A percentile compares a stretch with the other conserved stretches of the same genome.
phyloP scores from a whole-genome alignment of 2,113 vertebrate genomes.

The Macroglossus sobrinus region DNA sequence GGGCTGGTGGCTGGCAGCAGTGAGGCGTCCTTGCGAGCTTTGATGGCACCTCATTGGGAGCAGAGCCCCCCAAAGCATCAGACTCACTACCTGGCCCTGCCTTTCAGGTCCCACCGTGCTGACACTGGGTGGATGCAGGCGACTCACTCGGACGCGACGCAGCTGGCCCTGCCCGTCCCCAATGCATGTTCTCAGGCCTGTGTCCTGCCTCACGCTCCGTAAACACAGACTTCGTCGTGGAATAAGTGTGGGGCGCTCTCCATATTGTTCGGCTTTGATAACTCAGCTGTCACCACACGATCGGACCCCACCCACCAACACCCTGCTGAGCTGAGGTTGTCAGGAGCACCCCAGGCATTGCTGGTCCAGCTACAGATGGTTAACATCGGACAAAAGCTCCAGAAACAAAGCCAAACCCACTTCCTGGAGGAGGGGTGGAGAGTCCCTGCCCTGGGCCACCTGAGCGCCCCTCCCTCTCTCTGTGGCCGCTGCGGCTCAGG shows the following conservation, averaged over 20 bases:
- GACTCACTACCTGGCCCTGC: fast-evolving
- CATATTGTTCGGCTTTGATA: background rate
- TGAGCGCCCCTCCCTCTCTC: background rate
- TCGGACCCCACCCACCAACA: fast-evolving
- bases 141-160: background rate
- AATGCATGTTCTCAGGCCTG: fast-evolving
- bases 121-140: fast-evolving
- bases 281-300: background rate
- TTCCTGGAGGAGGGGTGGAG: background rate
- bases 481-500: fast-evolving
- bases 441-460: fast-evolving
- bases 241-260: background rate
- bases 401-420: background rate
- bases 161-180: fast-evolving
- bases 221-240: background rate
- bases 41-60: fast-evolving
- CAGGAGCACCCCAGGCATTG: background rate
- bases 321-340: fast-evolving
- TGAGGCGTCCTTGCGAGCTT: background rate
- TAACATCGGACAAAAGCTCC: background rate
- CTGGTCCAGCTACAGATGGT: background rate
- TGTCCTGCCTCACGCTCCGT: fast-evolving
- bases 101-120: fast-evolving
- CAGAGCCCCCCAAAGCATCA: fast-evolving
- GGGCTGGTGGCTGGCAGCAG: too few species aligned